Conservation (phyloP, 2,113 vertebrate species). For the Plestiodon gilberti region DNA sequence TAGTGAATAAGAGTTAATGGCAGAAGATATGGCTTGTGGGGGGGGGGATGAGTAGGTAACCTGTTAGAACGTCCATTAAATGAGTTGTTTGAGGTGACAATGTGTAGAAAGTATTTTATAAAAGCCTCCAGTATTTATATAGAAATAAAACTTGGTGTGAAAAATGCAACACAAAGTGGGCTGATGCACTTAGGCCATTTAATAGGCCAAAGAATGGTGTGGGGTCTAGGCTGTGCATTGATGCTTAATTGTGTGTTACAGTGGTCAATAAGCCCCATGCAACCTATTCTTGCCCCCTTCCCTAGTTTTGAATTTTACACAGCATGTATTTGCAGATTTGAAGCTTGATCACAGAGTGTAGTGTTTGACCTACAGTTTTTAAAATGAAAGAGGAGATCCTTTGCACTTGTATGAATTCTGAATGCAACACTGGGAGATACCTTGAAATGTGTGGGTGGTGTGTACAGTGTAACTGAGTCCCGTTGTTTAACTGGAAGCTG, state of each 20-base stretch:
- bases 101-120: constrained; percentile 76
- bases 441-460: constrained; percentile 53
- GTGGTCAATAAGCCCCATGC: neutral
- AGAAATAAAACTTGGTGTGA: constrained; percentile 42
- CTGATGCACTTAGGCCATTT: constrained; percentile 30
- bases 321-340: constrained; percentile 15
- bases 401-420: constrained; percentile 76
- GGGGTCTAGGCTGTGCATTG: constrained; percentile 31
- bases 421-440: constrained; percentile 65
- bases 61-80: constrained; percentile 72
- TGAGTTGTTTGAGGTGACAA: constrained; percentile 66
- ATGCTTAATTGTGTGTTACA: neutral
- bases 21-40: constrained; percentile 55
- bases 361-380: constrained; percentile 55
- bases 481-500: constrained; percentile 67
- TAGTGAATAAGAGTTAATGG: constrained; percentile 41
- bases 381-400: constrained; percentile 56
- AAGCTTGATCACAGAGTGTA: constrained; percentile 27
- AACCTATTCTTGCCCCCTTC: neutral
- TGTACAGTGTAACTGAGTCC: constrained; percentile 64
- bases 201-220: constrained; percentile 22
- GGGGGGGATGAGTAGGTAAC: constrained; percentile 50
- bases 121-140: constrained; percentile 69
- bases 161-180: constrained; percentile 31
- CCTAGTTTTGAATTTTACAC: constrained; percentile 10